Base-by-base conservation (phyloP, 2,888 invertebrate species). In the Sphinx pinastri region DNA sequence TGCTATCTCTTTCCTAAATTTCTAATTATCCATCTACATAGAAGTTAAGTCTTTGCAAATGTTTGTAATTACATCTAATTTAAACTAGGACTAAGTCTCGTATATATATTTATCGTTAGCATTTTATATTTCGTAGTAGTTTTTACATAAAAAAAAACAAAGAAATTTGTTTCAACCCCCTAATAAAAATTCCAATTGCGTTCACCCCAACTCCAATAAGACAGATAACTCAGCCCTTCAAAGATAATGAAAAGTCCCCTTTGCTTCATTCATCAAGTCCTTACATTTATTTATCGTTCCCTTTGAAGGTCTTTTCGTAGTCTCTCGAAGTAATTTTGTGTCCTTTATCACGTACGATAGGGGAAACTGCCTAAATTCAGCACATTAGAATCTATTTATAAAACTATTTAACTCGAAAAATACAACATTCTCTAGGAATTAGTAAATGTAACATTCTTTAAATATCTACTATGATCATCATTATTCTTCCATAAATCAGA, bases 221-320 rank as follows among this genome's bases (percentile, higher is more conserved):
- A 63, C 6, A 16, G 47, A 63, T 63, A 63, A 63, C 47, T 63
- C 49, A 63, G 63, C 49, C 63, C 49, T 49, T 63, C 60, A 12
- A 45, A 47, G 68, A 72, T 79, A 83, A 83, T 81, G 75, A 79
- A 81, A 77, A 77, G 75, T 75, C 74, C 59, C 71, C 73, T 71
- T 12, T 47, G 75, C 25, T 72, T 74, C 74, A 77, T 79, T 79
- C 74, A 77, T 82, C 80, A 82, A 75, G 74, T 72, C 68, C 52
- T 68, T 74, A 60, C 60, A 11, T 47, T 63, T 49, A 16, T 12
- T 63, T 47, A 47, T 55, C 63, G 16, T 47, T 47, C 63, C 19
- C 49, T 63, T 60, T 60, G 6, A 51, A 52, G 16, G 45, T 47
- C 59, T 45, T 47, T 60, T 60, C 45, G 60, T 19, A 49, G 57